Evolutionary conservation across 2,888 invertebrate genomes (phyloP), one percentile per base, ranked within the genome.

Genomic region (Hydrotaea diabolus): DNA sequence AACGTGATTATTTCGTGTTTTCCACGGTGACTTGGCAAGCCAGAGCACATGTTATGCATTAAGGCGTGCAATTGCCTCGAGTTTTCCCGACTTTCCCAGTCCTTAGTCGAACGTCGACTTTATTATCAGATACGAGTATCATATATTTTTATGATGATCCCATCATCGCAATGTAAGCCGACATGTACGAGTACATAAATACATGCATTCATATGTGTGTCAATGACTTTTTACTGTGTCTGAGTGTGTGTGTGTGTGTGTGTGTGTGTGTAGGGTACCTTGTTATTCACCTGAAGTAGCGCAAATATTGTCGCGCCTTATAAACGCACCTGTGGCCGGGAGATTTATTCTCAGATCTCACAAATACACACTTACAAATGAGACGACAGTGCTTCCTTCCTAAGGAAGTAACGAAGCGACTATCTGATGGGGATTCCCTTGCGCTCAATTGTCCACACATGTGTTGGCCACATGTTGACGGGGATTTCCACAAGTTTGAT

Each of bases 1-100:
- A 80, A 84, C 81, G 81, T 85, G 84, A 81, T 55, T 77, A 81
- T 79, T 66, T 21, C 43, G 49, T 73, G 31, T 62, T 85, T 85
- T 73, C 46, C 66, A 59, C 46, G 21, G 66, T 81, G 73, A 81
- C 72, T 79, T 76, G 66, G 3, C 36, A 31, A 2, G 31, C 3
- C 31, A 31, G 3, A 31, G 31, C 31, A 83, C 69, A 69, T 80
- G 83, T 80, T 84, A 72, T 77, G 77, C 55, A 72, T 80, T 80
- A 80, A 78, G 80, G 83, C 80, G 77, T 84, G 83, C 80, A 78
- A 75, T 71, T 55, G 64, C 75, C 23, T 64, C 71, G 39, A 55
- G 62, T 49, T 49, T 64, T 76, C 66, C 53, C 46, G 46, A 57
- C 11, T 73, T 55, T 46, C 19, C 31, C 53, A 46, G 26, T 26